A percentile compares a stretch with the other conserved stretches of the same genome.
Conservation (phyloP, 2,797 vertebrate genomes). For the Cercopithecus petaurista region DNA sequence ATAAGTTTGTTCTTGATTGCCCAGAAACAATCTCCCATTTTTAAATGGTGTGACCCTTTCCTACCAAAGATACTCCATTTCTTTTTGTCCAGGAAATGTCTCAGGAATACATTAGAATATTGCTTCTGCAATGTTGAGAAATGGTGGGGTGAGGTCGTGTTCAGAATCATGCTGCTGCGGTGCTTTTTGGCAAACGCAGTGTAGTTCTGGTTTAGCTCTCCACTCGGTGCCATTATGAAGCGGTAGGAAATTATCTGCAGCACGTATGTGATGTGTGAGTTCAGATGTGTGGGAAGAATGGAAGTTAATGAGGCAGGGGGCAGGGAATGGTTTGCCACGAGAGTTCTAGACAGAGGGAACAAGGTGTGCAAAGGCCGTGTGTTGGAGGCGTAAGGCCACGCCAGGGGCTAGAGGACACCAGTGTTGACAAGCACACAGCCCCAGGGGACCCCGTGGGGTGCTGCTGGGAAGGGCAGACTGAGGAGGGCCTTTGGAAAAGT, state of each 20-base stretch:
- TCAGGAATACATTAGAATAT: background rate
- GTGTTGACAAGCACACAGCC: too few species aligned
- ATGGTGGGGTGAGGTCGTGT: background rate
- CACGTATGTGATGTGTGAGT: rapidly evolving
- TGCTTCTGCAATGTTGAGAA: background rate
- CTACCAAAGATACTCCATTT: background rate
- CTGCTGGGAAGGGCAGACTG: background rate
- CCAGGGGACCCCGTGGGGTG: rapidly evolving
- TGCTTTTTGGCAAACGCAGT: background rate
- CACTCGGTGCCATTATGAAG: background rate
- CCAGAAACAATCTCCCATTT: background rate
- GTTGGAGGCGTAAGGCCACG: background rate
- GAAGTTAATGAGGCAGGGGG: background rate
- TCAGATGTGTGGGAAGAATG: background rate
- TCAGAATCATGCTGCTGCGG: background rate
- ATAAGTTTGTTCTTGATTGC: background rate
- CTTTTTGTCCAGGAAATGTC: background rate
- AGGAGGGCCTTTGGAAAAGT: too few species aligned
- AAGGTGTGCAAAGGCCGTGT: background rate
- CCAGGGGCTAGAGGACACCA: background rate
- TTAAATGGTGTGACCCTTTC: background rate
- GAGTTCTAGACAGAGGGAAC: background rate
- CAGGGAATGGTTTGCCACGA: background rate
- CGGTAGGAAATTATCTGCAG: background rate
- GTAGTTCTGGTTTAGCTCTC: background rate